phyloP scores from a whole-genome alignment of 2,888 invertebrate species.

The Drosophila subsilvestris region DNA sequence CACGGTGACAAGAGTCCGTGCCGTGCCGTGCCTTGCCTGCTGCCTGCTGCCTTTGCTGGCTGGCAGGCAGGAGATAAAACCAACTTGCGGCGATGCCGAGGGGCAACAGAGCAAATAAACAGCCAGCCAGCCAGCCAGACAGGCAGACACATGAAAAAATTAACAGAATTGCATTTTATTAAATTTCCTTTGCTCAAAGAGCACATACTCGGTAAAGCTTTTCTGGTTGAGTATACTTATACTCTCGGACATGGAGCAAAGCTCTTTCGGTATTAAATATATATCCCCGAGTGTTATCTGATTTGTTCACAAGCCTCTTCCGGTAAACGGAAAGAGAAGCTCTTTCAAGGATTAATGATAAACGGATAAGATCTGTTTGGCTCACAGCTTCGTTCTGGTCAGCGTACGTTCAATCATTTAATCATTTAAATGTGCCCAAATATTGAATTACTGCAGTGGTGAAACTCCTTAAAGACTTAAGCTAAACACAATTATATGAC shows the following conservation, averaged over 20 bases:
- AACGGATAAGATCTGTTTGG: not conserved
- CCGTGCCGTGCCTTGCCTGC: not conserved
- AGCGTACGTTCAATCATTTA: not conserved
- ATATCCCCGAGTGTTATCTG: not conserved
- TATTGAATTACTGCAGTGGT: not conserved
- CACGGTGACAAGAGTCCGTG: conserved; percentile 7
- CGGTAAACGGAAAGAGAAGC: not conserved
- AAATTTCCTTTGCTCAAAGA: not conserved
- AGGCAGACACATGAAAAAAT: conserved; percentile 24
- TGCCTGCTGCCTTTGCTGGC: conserved; percentile 1
- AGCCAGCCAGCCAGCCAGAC: conserved; percentile 17
- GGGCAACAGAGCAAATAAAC: conserved; percentile 51
- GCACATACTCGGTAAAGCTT: not conserved
- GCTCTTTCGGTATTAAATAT: not conserved
- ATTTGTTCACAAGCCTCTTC: not conserved
- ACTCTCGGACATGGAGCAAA: too few species aligned
- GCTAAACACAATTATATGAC: not conserved
- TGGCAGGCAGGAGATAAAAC: conserved; percentile 23
- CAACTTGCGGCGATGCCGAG: conserved; percentile 26
- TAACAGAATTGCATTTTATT: conserved; percentile 21
- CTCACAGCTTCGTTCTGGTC: not conserved
- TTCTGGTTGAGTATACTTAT: too few species aligned
- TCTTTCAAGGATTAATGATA: not conserved
- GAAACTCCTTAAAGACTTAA: not conserved
- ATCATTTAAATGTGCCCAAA: not conserved